These are phyloP conservation scores for Caiman crocodilus DNA, from an alignment of 2,797 vertebrate genomes.

Conservation along the genomic window DNA sequence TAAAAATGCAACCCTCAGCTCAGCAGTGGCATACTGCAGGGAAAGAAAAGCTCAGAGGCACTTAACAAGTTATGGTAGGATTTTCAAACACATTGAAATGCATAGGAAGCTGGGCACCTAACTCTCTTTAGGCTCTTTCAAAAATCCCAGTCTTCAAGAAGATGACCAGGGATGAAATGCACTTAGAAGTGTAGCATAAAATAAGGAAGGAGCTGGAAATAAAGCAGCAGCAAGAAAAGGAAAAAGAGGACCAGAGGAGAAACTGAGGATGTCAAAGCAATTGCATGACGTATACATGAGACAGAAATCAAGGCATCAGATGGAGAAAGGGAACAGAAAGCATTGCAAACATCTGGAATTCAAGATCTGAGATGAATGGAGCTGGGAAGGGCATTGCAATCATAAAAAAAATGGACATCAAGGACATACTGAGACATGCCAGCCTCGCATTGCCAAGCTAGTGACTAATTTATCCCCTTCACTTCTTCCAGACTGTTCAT, in stretches of 20 bases:
- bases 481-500: neutral
- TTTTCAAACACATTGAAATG: neutral
- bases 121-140: neutral
- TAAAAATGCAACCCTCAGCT: neutral
- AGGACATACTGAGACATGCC: neutral
- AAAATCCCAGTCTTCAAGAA: neutral
- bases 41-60: rapidly evolving
- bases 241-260: neutral
- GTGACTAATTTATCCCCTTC: neutral
- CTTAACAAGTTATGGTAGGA: neutral
- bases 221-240: neutral
- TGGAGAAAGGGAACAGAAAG: neutral
- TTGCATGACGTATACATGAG: neutral
- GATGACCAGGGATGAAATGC: neutral
- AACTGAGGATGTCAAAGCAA: neutral
- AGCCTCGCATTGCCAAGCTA: neutral
- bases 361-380: neutral
- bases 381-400: neutral
- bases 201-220: neutral
- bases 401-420: neutral
- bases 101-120: neutral
- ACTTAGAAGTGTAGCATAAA: neutral
- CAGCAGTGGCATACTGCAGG: neutral
- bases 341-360: neutral
- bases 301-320: neutral